Evolutionary conservation across 1,140 invertebrate genomes (phyloP).

Genomic region (Drosophila mayri): DNA sequence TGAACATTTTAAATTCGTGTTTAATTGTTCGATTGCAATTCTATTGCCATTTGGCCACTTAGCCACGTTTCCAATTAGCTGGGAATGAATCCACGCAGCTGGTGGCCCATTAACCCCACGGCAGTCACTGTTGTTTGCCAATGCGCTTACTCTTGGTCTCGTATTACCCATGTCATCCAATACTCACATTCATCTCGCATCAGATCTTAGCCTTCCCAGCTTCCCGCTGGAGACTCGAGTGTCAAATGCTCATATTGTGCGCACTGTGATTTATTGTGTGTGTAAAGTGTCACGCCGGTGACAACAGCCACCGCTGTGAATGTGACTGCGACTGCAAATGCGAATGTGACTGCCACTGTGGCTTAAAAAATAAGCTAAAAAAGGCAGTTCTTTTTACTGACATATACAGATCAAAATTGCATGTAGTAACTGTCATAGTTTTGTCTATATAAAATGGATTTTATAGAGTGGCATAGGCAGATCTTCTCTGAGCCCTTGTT

Average conservation of each 20-base stretch:
- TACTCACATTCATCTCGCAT: slow-evolving; percentile 34
- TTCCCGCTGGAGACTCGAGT: slow-evolving; percentile 6
- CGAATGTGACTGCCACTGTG: slow-evolving; percentile 33
- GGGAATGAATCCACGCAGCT: slow-evolving; percentile 42
- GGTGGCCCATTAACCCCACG: slow-evolving; percentile 39
- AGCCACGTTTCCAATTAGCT: slow-evolving; percentile 49
- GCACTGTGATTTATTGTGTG: slow-evolving; percentile 75
- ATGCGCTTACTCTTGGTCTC: not conserved
- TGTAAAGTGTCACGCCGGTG: slow-evolving; percentile 79
- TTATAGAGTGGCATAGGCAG: not conserved
- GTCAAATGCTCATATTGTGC: slow-evolving; percentile 42
- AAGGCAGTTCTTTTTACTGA: not conserved
- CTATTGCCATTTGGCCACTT: slow-evolving; percentile 18
- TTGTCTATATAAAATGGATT: not conserved
- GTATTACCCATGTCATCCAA: slow-evolving; percentile 29
- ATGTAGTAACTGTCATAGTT: slow-evolving; percentile 2
- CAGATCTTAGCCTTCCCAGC: not conserved
- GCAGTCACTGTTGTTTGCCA: slow-evolving; percentile 7
- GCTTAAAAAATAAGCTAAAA: not conserved
- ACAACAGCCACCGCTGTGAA: slow-evolving; percentile 76
- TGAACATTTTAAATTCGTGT: slow-evolving; percentile 30
- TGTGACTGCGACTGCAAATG: slow-evolving; percentile 55
- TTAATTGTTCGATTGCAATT: slow-evolving; percentile 52
- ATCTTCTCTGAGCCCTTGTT: not conserved
- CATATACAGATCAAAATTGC: slow-evolving; percentile 11